Percentiles rank a stretch among this genome's conserved stretches.
Evolutionary conservation across 2,888 invertebrate genomes (phyloP).

Genomic region (Pollenia amentaria): DNA sequence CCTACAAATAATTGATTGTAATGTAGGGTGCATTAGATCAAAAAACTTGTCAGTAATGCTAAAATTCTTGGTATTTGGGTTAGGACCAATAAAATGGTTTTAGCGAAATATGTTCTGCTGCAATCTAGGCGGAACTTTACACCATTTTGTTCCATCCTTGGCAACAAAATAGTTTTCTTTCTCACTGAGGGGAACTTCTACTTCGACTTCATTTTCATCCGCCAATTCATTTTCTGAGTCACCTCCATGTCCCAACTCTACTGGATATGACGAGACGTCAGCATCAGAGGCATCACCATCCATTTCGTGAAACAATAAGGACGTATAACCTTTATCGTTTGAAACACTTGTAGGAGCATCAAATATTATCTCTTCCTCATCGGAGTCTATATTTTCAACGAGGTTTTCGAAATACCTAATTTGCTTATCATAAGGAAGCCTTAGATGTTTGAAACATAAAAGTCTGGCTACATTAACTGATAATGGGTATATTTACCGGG

Average conservation of each 20-base stretch:
- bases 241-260: neutral
- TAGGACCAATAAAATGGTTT: conserved; percentile 17
- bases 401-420: conserved; percentile 17
- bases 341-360: too few relatives aligned
- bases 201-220: neutral
- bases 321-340: too few relatives aligned
- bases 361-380: conserved; percentile 1
- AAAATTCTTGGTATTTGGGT: conserved; percentile 16
- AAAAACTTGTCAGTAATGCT: conserved; percentile 1
- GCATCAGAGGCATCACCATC: too few relatives aligned
- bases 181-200: neutral
- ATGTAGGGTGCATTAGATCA: conserved; percentile 16
- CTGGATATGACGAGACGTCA: too few relatives aligned
- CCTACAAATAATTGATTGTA: conserved; percentile 16
- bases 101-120: conserved; percentile 10
- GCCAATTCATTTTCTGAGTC: conserved; percentile 4
- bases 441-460: too few relatives aligned
- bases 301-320: too few relatives aligned
- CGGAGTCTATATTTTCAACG: neutral
- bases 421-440: neutral
- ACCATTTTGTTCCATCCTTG: too few relatives aligned
- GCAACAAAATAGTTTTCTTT: too few relatives aligned
- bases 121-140: neutral
- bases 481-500: too few relatives aligned
- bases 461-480: too few relatives aligned